A percentile compares a stretch with the other conserved stretches of the same genome.
Evolutionary conservation across 2,888 invertebrate species (phyloP).

Genomic region (Odontothrips loti): DNA sequence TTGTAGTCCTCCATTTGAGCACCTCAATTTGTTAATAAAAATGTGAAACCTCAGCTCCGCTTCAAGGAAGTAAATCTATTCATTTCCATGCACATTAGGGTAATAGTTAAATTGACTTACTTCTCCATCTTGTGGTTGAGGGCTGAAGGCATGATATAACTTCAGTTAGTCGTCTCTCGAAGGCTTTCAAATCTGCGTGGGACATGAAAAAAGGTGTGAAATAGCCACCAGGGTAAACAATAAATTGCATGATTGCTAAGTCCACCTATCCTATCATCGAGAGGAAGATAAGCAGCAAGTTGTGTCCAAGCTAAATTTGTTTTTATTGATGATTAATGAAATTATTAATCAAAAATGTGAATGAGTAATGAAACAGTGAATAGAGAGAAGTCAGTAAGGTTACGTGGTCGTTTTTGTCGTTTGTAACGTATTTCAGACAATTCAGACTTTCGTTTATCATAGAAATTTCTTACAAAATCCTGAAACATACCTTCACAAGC

Average conservation of each 20-base stretch:
- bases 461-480: conserved; percentile 30
- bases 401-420: neutral
- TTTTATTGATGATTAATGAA: conserved; percentile 6
- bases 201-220: conserved; percentile 35
- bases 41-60: conserved; percentile 21
- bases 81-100: neutral
- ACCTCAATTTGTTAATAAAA: too few relatives aligned
- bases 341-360: too few relatives aligned
- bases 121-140: conserved; percentile 90
- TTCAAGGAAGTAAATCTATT: neutral
- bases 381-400: neutral
- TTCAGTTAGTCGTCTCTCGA: conserved; percentile 94
- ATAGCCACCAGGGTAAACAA: conserved; percentile 35
- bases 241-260: conserved; percentile 27
- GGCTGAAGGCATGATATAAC: conserved; percentile 95
- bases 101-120: conserved; percentile 54
- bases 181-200: conserved; percentile 86
- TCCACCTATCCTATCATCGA: neutral
- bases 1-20: too few relatives aligned
- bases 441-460: conserved; percentile 19
- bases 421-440: neutral
- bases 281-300: neutral
- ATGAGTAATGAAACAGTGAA: too few relatives aligned
- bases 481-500: conserved; percentile 76
- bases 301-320: neutral